Evolutionary conservation across 2,797 vertebrate species (phyloP).

Genomic region (Characodon lateralis): DNA sequence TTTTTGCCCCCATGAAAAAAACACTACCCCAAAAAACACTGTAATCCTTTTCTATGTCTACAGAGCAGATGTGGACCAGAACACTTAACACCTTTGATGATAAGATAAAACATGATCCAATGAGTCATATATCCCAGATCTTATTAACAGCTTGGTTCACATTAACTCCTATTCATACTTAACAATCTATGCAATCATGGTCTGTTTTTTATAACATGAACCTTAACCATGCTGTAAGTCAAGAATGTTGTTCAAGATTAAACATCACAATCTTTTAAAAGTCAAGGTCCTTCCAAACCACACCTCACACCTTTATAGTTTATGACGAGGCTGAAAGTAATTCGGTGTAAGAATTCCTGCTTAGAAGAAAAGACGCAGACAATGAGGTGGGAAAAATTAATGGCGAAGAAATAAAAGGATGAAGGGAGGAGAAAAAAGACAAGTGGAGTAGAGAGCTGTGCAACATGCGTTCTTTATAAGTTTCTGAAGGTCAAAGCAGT

Average conservation of each 20-base stretch:
- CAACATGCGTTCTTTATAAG: slow-evolving; percentile 22
- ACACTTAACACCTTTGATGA: not conserved
- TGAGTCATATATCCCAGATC: not conserved
- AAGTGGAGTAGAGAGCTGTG: not conserved
- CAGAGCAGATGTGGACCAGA: no score
- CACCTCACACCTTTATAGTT: slow-evolving; percentile 17
- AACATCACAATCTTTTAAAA: slow-evolving; percentile 42
- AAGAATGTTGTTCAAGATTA: slow-evolving; percentile 17
- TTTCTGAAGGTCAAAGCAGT: slow-evolving; percentile 56
- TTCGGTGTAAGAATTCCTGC: slow-evolving; percentile 1
- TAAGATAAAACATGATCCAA: not conserved
- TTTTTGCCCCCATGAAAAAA: no score
- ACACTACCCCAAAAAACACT: no score
- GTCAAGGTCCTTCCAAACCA: slow-evolving; percentile 34
- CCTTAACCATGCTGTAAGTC: not conserved
- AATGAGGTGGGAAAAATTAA: not conserved
- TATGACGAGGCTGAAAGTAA: slow-evolving; percentile 34
- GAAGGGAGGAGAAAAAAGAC: not conserved
- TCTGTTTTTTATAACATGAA: not conserved
- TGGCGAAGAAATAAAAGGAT: not conserved
- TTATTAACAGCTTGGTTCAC: not conserved
- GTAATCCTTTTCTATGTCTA: no score
- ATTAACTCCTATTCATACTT: not conserved
- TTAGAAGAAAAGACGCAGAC: not conserved
- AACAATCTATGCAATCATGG: slow-evolving; percentile 7